phyloP scores from a whole-genome alignment of 2,797 vertebrate species.

The Tarsius wallacei region DNA sequence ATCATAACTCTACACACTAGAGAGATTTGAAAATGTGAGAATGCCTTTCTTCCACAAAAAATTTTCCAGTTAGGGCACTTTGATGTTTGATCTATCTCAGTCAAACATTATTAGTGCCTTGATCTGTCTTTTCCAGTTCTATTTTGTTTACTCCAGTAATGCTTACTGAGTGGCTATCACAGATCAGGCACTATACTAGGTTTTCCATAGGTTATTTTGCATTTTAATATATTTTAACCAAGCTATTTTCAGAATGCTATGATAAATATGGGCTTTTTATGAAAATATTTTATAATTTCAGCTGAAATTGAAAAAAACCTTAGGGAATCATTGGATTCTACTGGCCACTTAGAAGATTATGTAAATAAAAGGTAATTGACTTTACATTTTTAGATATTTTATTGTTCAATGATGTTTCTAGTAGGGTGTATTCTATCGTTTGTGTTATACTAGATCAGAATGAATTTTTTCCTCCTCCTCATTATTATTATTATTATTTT shows the following conservation, averaged over 20 bases:
- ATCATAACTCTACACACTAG: not conserved
- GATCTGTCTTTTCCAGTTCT: not conserved
- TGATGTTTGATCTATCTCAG: not conserved
- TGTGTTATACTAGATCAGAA: not conserved
- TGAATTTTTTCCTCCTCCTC: not conserved
- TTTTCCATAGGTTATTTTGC: conserved; percentile 37
- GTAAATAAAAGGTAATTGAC: conserved; percentile 64
- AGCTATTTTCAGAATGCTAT: conserved; percentile 13
- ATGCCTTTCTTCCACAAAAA: not conserved
- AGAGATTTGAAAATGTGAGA: conserved; percentile 34
- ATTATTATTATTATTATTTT: no score
- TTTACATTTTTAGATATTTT: not conserved
- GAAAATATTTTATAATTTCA: conserved; percentile 77
- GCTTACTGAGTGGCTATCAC: not conserved
- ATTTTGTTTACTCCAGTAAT: not conserved
- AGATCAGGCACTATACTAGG: not conserved
- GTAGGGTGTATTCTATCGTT: not conserved
- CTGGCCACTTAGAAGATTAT: conserved; percentile 40
- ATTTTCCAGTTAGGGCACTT: not conserved
- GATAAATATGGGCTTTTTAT: conserved; percentile 7
- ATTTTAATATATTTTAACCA: conserved; percentile 36
- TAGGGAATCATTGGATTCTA: not conserved
- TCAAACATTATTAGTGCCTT: not conserved
- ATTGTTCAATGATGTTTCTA: not conserved
- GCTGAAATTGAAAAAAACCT: not conserved